phyloP scores from a whole-genome alignment of 2,113 vertebrate species.

The Morone saxatilis region DNA sequence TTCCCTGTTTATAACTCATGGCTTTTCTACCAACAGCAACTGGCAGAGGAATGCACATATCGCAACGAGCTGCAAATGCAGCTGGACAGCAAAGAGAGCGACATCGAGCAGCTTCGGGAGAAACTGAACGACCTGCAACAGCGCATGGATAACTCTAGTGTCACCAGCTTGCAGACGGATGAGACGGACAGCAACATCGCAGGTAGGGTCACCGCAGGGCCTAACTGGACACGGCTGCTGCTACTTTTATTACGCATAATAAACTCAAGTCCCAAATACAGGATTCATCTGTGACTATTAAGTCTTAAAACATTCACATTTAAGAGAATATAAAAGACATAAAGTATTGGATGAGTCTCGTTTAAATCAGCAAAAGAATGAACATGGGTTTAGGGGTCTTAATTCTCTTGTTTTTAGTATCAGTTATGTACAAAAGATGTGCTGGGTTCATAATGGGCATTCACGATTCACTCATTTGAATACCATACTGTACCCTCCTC shows the following conservation, averaged over 20 bases:
- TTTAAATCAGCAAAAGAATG: background rate
- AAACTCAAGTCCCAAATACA: background rate
- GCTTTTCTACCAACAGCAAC: conserved; percentile 86
- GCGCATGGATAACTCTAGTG: conserved; percentile 94
- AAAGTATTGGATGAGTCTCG: background rate
- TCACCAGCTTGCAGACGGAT: conserved; percentile 94
- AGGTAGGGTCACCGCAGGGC: conserved; percentile 81
- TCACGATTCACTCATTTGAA: background rate
- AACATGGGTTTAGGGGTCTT: background rate
- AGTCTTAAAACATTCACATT: background rate
- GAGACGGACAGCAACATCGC: conserved; percentile 93
- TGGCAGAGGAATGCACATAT: conserved; percentile 92
- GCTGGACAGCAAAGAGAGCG: conserved; percentile 98
- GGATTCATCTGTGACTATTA: background rate
- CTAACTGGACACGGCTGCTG: background rate
- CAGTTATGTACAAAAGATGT: background rate
- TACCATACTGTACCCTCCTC: background rate
- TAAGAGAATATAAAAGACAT: background rate
- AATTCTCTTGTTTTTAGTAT: background rate
- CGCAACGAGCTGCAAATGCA: conserved; percentile 98
- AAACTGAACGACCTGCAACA: conserved; percentile 93
- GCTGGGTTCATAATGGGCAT: background rate
- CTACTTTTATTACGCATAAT: background rate
- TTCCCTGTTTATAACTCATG: background rate
- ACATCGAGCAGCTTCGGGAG: conserved; percentile 95